These are phyloP conservation scores for Sapajus apella DNA, from an alignment of 2,113 vertebrate species.

Conservation along the genomic window DNA sequence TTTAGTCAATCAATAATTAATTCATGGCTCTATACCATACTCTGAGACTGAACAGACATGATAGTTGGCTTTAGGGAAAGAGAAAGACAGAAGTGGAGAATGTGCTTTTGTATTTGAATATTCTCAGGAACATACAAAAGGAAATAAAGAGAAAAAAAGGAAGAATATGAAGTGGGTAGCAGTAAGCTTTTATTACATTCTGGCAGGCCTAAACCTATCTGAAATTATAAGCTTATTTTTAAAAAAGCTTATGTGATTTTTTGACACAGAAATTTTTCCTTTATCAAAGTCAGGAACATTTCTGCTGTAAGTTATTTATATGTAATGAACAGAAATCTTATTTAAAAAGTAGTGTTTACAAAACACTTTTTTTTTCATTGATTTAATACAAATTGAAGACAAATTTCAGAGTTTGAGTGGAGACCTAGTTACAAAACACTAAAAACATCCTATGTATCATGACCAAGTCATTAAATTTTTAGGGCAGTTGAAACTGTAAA, in stretches of 20 bases:
- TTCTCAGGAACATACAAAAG: neutral
- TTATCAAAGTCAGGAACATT: conserved; percentile 21
- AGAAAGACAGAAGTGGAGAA: neutral
- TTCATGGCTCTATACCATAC: neutral
- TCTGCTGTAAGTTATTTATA: conserved; percentile 1
- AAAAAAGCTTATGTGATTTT: neutral
- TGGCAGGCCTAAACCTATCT: neutral
- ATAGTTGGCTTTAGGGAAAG: neutral
- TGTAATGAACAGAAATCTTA: neutral
- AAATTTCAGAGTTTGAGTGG: neutral
- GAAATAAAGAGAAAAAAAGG: neutral
- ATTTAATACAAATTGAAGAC: neutral
- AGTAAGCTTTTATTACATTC: neutral
- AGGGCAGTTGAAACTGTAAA: neutral
- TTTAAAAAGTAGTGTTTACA: neutral
- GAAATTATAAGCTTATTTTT: neutral
- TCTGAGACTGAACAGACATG: neutral
- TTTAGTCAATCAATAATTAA: conserved; percentile 37
- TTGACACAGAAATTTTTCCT: neutral
- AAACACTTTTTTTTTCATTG: neutral
- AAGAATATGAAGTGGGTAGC: neutral
- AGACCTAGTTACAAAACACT: neutral
- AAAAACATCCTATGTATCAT: neutral
- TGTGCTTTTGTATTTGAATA: conserved; percentile 10
- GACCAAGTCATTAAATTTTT: neutral